A percentile compares a stretch with the other conserved stretches of the same genome.
Evolutionary conservation across 2,888 invertebrate species (phyloP).

Genomic region (Drosophila acutilabella): DNA sequence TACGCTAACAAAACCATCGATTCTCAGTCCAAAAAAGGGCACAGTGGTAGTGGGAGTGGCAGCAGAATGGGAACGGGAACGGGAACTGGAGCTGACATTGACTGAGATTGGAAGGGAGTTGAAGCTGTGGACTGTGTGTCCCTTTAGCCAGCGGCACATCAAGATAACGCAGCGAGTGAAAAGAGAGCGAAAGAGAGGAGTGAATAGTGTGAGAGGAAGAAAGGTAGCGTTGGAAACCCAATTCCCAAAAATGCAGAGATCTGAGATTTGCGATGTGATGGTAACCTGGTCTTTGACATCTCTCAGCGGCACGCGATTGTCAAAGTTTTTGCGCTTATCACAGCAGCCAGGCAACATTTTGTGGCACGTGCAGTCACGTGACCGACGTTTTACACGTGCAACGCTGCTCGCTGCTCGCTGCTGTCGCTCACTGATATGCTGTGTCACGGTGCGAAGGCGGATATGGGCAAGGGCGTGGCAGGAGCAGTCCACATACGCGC

Average conservation of each 20-base stretch:
- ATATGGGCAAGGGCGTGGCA: slow-evolving; percentile 48
- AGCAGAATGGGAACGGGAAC: background rate
- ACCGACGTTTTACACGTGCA: slow-evolving; percentile 77
- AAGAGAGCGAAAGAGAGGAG: background rate
- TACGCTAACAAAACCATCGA: slow-evolving; percentile 73
- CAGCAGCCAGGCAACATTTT: slow-evolving; percentile 54
- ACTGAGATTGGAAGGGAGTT: background rate
- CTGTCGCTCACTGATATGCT: slow-evolving; percentile 32
- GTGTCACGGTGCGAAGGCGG: slow-evolving; percentile 46
- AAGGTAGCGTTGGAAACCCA: slow-evolving; percentile 41
- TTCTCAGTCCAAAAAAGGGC: slow-evolving; percentile 11
- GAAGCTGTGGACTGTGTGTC: slow-evolving; percentile 6
- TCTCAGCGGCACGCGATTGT: slow-evolving; percentile 51
- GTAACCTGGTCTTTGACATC: slow-evolving; percentile 72
- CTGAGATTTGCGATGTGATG: slow-evolving; percentile 5
- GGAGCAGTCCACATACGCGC: slow-evolving; percentile 5
- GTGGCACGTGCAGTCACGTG: slow-evolving; percentile 80
- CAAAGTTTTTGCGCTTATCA: slow-evolving; percentile 70
- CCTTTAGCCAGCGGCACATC: slow-evolving; percentile 37
- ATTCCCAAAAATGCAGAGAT: slow-evolving; percentile 20
- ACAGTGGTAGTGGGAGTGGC: background rate
- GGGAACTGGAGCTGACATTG: slow-evolving; percentile 17
- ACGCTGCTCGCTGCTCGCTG: slow-evolving; percentile 16
- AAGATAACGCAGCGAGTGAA: slow-evolving; percentile 38
- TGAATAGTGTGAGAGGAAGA: slow-evolving; percentile 10